Evolutionary conservation across 2,113 vertebrate genomes (phyloP).

Genomic region (Indri indri): DNA sequence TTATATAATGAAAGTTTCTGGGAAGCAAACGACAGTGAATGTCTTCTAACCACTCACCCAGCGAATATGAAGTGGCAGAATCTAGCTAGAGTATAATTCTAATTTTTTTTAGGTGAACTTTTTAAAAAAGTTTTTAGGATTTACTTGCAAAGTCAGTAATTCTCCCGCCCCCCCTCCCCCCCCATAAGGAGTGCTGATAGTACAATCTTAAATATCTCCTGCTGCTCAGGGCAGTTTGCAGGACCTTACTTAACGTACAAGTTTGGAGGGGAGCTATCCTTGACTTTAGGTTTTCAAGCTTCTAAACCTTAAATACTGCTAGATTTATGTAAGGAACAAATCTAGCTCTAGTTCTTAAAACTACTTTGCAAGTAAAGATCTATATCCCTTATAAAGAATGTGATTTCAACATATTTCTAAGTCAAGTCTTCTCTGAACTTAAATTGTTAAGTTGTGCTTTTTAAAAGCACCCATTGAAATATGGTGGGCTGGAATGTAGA

Average conservation of each 20-base stretch:
- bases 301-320: background rate
- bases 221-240: background rate
- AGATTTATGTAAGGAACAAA: background rate
- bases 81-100: background rate
- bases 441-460: background rate
- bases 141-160: background rate
- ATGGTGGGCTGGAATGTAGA: background rate
- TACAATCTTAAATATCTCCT: background rate
- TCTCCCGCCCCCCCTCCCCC: rapidly evolving
- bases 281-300: background rate
- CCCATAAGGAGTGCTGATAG: background rate
- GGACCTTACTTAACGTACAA: background rate
- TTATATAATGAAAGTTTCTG: background rate
- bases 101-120: background rate
- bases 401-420: background rate
- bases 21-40: background rate
- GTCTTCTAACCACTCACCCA: background rate
- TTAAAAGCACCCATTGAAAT: background rate
- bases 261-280: background rate
- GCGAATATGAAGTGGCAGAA: background rate
- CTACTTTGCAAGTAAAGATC: background rate
- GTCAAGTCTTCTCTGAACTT: background rate
- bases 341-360: background rate
- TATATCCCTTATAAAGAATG: background rate
- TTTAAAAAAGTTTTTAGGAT: background rate